These are phyloP conservation scores for Pseudobourletiella spinata DNA, from an alignment of 1,140 invertebrate species.

Conservation along the genomic window DNA sequence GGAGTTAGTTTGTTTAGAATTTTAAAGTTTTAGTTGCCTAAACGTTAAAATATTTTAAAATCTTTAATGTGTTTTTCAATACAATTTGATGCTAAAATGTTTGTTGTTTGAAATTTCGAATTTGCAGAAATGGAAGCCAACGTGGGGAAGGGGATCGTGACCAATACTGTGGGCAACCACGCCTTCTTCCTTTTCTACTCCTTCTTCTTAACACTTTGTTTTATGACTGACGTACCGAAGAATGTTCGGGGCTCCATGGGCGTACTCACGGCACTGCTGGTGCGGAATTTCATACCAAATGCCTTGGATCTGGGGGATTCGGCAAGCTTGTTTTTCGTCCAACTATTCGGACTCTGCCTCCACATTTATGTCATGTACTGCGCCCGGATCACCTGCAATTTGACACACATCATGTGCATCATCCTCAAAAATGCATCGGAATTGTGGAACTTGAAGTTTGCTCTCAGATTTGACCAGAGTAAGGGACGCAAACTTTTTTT, in stretches of 20 bases:
- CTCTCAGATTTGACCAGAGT: slow-evolving; percentile 18
- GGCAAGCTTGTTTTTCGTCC: not conserved
- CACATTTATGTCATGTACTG: slow-evolving; percentile 18
- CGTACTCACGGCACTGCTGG: not conserved
- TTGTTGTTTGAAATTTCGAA: no score
- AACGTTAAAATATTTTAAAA: no score
- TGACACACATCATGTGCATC: slow-evolving; percentile 11
- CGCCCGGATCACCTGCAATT: not conserved
- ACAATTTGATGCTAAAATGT: no score
- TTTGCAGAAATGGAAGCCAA: slow-evolving; percentile 26
- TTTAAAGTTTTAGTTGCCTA: no score
- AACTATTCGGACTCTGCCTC: slow-evolving; percentile 15
- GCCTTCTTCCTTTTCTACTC: not conserved
- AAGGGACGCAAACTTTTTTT: no score
- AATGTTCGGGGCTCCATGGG: slow-evolving; percentile 3
- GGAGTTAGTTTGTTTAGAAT: no score
- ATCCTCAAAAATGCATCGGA: slow-evolving; percentile 19
- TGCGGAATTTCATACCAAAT: slow-evolving; percentile 1
- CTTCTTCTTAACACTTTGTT: not conserved
- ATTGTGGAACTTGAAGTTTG: slow-evolving; percentile 33
- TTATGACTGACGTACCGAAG: not conserved
- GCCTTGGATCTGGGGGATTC: not conserved
- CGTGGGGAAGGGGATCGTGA: not conserved
- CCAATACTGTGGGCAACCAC: not conserved
- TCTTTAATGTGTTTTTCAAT: no score